Conservation (phyloP, 2,797 vertebrate genomes). For the Malacoctenus gilli region DNA sequence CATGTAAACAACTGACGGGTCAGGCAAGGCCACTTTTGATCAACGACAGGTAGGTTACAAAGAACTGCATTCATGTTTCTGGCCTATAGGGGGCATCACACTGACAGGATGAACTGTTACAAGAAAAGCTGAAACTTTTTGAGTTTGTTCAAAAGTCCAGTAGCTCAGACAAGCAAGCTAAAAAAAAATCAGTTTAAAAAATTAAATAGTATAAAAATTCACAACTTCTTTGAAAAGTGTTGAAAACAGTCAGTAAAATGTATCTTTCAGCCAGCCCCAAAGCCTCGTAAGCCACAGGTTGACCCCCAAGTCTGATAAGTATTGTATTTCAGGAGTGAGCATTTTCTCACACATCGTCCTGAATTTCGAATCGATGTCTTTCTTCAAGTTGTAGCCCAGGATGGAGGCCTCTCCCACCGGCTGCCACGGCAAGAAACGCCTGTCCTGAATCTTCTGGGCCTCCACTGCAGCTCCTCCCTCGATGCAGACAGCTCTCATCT, state of each 20-base stretch:
- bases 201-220: too few species aligned
- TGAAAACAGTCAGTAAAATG: constrained; percentile 10
- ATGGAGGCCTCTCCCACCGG: constrained; percentile 89
- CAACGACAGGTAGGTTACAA: too few species aligned
- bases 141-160: too few species aligned
- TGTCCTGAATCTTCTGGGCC: constrained; percentile 83
- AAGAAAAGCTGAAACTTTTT: too few species aligned
- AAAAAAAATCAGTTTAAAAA: too few species aligned
- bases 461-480: constrained; percentile 86
- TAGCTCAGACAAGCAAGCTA: too few species aligned
- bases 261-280: constrained; percentile 85
- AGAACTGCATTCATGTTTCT: too few species aligned
- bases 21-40: too few species aligned
- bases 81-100: too few species aligned
- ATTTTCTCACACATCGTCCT: constrained; percentile 90
- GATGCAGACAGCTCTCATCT: constrained; percentile 88
- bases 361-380: constrained; percentile 80
- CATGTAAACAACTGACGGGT: too few species aligned
- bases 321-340: constrained; percentile 96
- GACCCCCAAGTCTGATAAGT: constrained; percentile 88
- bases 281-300: constrained; percentile 91
- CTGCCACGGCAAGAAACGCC: constrained; percentile 91
- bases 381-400: constrained; percentile 92
- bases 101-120: too few species aligned
- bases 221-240: too few species aligned